Evolutionary conservation across 2,113 vertebrate species (phyloP).

Genomic region (Phycodurus eques): DNA sequence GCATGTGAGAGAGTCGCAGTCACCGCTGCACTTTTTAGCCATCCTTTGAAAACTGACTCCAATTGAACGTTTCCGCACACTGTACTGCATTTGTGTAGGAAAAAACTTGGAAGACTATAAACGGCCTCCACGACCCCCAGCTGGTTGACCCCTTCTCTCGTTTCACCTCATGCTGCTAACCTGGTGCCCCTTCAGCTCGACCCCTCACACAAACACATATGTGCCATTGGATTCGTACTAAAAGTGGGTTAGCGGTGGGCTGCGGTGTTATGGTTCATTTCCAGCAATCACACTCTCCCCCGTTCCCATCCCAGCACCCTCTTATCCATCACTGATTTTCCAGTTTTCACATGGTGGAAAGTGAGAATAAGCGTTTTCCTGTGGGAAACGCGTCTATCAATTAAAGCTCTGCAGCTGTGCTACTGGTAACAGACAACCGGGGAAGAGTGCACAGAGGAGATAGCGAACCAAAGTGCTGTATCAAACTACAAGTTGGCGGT

Average conservation of each 20-base stretch:
- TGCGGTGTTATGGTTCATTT: constrained; percentile 18
- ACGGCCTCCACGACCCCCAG: constrained; percentile 22
- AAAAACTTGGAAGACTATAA: constrained; percentile 14
- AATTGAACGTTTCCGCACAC: not conserved
- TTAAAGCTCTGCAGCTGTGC: constrained; percentile 11
- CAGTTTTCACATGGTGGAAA: constrained; percentile 46
- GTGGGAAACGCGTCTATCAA: constrained; percentile 32
- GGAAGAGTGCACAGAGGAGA: not conserved
- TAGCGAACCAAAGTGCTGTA: not conserved
- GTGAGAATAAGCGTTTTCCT: constrained; percentile 39
- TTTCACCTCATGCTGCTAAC: constrained; percentile 11
- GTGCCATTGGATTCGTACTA: constrained; percentile 7
- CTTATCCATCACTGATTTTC: constrained; percentile 44
- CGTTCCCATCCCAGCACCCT: not conserved
- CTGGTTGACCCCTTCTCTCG: constrained; percentile 35
- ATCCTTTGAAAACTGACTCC: not conserved
- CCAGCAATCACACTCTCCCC: constrained; percentile 36
- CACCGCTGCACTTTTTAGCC: too few relatives aligned
- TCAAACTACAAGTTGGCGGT: not conserved
- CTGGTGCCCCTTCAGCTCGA: constrained; percentile 32
- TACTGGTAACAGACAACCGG: constrained; percentile 16
- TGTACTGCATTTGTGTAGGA: not conserved
- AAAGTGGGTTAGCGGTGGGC: constrained; percentile 6
- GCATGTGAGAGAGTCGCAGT: too few relatives aligned
- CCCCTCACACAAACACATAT: not conserved